Conservation (phyloP, 2,797 vertebrate species). For the Oryzias dopingdopingensis region DNA sequence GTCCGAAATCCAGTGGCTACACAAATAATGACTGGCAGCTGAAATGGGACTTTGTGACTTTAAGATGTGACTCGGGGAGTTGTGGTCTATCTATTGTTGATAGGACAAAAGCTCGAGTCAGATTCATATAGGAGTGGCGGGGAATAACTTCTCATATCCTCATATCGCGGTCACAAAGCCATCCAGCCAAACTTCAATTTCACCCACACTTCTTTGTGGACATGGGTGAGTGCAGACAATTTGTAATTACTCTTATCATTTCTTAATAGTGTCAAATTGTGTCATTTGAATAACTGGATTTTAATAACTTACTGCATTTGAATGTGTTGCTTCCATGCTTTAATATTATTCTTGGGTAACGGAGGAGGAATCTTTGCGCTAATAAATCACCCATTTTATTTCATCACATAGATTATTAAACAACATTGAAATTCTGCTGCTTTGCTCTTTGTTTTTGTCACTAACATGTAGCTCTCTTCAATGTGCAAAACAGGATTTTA, state of each 20-base stretch:
- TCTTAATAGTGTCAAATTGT: slow-evolving; percentile 65
- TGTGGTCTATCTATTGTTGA: slow-evolving; percentile 83
- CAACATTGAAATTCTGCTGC: slow-evolving; percentile 15
- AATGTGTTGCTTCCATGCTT: slow-evolving; percentile 34
- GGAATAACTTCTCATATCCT: slow-evolving; percentile 81
- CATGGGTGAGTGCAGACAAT: slow-evolving; percentile 80
- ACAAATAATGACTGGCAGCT: slow-evolving; percentile 76
- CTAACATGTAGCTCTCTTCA: slow-evolving; percentile 4
- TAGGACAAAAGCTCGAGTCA: slow-evolving; percentile 81
- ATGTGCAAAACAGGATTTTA: slow-evolving; percentile 22
- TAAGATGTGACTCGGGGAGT: slow-evolving; percentile 78
- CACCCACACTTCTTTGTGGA: slow-evolving; percentile 67
- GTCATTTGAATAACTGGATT: slow-evolving; percentile 51
- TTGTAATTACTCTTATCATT: slow-evolving; percentile 61
- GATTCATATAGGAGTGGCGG: slow-evolving; percentile 81
- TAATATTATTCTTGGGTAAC: slow-evolving; percentile 28
- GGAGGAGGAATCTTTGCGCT: slow-evolving; percentile 23
- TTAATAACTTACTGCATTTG: slow-evolving; percentile 60
- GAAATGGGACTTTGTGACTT: slow-evolving; percentile 83
- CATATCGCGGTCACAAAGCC: slow-evolving; percentile 78
- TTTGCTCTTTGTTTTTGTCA: slow-evolving; percentile 7
- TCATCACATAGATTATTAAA: slow-evolving; percentile 10
- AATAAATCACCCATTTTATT: slow-evolving; percentile 33
- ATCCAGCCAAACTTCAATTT: slow-evolving; percentile 73
- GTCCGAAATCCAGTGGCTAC: slow-evolving; percentile 43